Percentiles rank a stretch among this genome's conserved stretches.
Conservation (phyloP, 1,140 invertebrate species). For the Drosophila virilis region DNA sequence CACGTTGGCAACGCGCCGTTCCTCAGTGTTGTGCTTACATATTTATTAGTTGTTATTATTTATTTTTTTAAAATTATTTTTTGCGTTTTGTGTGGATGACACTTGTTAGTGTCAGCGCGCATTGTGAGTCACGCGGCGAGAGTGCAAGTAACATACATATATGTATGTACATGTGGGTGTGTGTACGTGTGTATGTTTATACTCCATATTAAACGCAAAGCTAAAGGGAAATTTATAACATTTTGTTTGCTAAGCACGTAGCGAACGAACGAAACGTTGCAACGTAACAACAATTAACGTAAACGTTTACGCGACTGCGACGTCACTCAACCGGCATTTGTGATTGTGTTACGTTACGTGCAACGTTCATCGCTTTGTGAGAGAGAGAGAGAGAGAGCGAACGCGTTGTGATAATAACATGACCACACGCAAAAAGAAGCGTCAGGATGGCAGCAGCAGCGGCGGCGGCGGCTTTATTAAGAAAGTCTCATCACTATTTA, state of each 20-base stretch:
- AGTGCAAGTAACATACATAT: slow-evolving; percentile 34
- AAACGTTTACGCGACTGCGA: slow-evolving; percentile 42
- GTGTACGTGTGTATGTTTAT: slow-evolving; percentile 13
- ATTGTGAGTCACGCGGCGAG: slow-evolving; percentile 42
- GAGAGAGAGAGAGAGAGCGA: slow-evolving; percentile 16
- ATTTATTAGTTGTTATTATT: slow-evolving; percentile 46
- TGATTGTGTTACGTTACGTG: slow-evolving; percentile 39
- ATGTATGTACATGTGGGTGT: slow-evolving; percentile 13
- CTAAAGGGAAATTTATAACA: slow-evolving; percentile 32
- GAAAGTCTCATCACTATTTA: slow-evolving; percentile 94
- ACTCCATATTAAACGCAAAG: slow-evolving; percentile 23
- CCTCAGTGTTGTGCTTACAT: slow-evolving; percentile 15
- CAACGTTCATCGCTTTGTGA: slow-evolving; percentile 28
- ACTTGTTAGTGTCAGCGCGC: slow-evolving; percentile 42
- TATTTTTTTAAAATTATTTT: slow-evolving; percentile 14
- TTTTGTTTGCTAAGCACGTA: slow-evolving; percentile 46
- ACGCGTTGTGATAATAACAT: slow-evolving; percentile 84
- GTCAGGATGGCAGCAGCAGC: slow-evolving; percentile 87
- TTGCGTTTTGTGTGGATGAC: slow-evolving; percentile 38
- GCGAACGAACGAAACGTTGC: slow-evolving; percentile 34
- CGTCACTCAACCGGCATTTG: slow-evolving; percentile 58
- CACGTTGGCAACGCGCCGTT: slow-evolving; percentile 47
- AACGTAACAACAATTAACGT: slow-evolving; percentile 52
- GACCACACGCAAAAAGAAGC: slow-evolving; percentile 91
- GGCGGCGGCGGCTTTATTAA: slow-evolving; percentile 89